Evolutionary conservation across 2,888 invertebrate genomes (phyloP), one percentile per base, ranked within the genome.

Genomic region (Euzophera pinguis): DNA sequence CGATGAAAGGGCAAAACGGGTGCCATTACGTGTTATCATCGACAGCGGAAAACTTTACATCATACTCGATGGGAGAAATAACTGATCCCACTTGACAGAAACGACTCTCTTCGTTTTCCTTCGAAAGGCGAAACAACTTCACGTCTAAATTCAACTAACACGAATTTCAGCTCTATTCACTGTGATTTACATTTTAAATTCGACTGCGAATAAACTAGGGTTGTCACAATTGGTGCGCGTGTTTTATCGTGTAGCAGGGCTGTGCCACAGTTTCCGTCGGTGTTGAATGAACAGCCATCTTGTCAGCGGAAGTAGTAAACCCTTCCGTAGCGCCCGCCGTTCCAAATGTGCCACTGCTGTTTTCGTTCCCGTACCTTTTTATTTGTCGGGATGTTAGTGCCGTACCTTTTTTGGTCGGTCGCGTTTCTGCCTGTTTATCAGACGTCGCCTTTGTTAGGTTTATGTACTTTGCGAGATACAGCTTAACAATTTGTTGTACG

Each of bases 301-400:
- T 88, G 87, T 81, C 79, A 78, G 67, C 78, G 90, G 90, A 90
- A 90, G 89, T 90, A 87, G 89, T 90, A 90, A 90, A 88, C 82
- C 83, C 88, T 90, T 90, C 89, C 89, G 85, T 63, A 78, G 67
- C 77, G 76, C 73, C 78, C 76, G 73, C 80, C 78, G 69, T 71
- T 65, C 71, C 63, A 71, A 80, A 74, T 69, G 72, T 73, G 71
- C 72, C 74, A 67, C 58, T 63, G 62, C 61, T 55, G 58, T 65
- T 63, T 63, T 62, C 65, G 69, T 69, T 71, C 71, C 60, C 58
- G 62, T 62, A 61, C 63, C 63, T 70, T 69, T 71, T 69, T 73
- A 53, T 57, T 56, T 58, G 51, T 64, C 65, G 61, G 58, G 60
- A 65, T 70, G 68, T 74, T 71, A 65, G 58, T 63, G 60, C 67